These are phyloP conservation scores for Mythimna albipuncta DNA, from an alignment of 2,888 invertebrate species.

Conservation along the genomic window DNA sequence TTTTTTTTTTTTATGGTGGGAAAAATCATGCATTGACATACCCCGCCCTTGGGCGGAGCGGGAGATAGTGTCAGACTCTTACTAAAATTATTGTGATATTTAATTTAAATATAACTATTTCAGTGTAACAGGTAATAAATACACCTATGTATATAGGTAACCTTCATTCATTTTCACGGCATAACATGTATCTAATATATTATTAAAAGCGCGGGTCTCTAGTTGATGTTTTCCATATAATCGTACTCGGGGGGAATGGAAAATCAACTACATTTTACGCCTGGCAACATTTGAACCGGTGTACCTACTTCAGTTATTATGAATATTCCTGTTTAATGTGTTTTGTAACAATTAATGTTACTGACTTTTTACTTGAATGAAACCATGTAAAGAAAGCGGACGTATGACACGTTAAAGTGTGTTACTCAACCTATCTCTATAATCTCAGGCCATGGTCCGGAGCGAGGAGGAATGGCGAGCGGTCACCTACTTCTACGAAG, in stretches of 20 bases:
- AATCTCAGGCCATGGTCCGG: too few relatives aligned
- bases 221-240: conserved; percentile 54
- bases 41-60: too few relatives aligned
- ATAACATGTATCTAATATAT: conserved; percentile 60
- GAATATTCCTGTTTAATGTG: conserved; percentile 1
- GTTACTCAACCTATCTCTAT: too few relatives aligned
- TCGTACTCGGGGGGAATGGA: conserved; percentile 43
- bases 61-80: too few relatives aligned
- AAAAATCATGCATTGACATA: too few relatives aligned
- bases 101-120: too few relatives aligned
- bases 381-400: too few relatives aligned
- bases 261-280: conserved; percentile 36
- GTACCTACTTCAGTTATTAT: conserved; percentile 7
- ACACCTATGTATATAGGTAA: conserved; percentile 8
- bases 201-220: conserved; percentile 53
- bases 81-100: too few relatives aligned
- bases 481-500: too few relatives aligned
- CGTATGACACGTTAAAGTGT: too few relatives aligned
- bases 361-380: not conserved
- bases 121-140: not conserved
- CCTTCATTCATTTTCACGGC: conserved; percentile 50
- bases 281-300: conserved; percentile 5
- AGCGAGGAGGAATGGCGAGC: too few relatives aligned
- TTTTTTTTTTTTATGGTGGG: too few relatives aligned
- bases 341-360: not conserved